Percentiles rank a stretch among this genome's conserved stretches.
These are phyloP conservation scores for Scaptodrosophila lebanonensis DNA, from an alignment of 1,140 invertebrate species.

Conservation along the genomic window DNA sequence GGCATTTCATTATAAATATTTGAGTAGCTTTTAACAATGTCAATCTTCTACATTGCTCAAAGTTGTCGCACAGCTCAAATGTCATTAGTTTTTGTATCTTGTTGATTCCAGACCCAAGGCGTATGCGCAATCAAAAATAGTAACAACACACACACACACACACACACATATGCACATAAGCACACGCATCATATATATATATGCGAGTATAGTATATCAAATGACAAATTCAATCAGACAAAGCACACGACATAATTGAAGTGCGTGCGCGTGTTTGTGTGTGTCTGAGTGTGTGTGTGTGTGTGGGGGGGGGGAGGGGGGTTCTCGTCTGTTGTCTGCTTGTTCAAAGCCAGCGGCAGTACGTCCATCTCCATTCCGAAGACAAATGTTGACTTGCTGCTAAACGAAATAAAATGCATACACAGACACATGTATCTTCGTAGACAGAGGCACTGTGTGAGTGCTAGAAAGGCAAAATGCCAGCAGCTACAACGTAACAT, in stretches of 20 bases:
- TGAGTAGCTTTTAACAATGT: constrained; percentile 37
- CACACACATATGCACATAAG: too few relatives aligned
- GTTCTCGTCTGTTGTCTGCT: too few relatives aligned
- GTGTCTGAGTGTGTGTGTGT: constrained; percentile 30
- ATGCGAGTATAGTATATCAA: constrained; percentile 64
- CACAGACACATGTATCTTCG: constrained; percentile 14
- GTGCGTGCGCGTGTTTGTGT: constrained; percentile 24
- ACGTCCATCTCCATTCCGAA: constrained; percentile 1
- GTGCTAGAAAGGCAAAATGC: constrained; percentile 20
- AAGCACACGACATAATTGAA: constrained; percentile 63
- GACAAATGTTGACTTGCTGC: constrained; percentile 37
- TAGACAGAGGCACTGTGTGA: not conserved
- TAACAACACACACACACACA: too few relatives aligned
- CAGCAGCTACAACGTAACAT: constrained; percentile 21
- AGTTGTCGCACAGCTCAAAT: constrained; percentile 17
- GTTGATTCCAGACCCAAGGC: constrained; percentile 34
- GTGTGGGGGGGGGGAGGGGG: too few relatives aligned
- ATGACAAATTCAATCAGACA: constrained; percentile 73
- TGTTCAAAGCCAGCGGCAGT: constrained; percentile 24
- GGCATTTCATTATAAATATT: constrained; percentile 56
- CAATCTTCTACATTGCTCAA: constrained; percentile 18
- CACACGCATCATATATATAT: too few relatives aligned
- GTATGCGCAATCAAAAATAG: constrained; percentile 66
- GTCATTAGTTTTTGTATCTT: constrained; percentile 39
- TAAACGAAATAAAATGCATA: constrained; percentile 34